Conservation (phyloP, 2,888 invertebrate species). For the Ectropis crepuscularia region DNA sequence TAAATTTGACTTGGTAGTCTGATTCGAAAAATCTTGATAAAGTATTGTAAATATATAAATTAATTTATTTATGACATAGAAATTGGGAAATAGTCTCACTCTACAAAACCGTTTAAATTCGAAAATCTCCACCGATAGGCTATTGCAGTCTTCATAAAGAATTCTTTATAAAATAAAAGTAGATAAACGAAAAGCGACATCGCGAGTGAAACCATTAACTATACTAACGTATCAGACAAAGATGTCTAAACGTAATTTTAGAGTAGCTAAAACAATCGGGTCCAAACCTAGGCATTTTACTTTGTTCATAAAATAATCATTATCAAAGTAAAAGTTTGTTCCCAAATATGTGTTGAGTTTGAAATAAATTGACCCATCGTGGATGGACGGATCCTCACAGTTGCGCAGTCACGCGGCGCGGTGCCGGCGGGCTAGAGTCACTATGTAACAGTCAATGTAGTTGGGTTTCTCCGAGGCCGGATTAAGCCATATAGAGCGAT, state of each 20-base stretch:
- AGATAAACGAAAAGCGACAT: conserved; percentile 43
- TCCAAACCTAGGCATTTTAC: conserved; percentile 37
- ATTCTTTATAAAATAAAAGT: conserved; percentile 58
- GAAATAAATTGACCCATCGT: conserved; percentile 52
- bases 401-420: conserved; percentile 46
- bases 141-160: conserved; percentile 67
- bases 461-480: conserved; percentile 10
- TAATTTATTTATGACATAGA: conserved; percentile 36
- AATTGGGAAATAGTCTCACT: conserved; percentile 55
- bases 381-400: conserved; percentile 48
- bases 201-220: conserved; percentile 24
- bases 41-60: too few species aligned
- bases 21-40: too few species aligned
- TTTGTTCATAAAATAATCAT: conserved; percentile 38
- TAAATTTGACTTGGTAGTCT: too few species aligned
- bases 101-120: conserved; percentile 53
- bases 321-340: conserved; percentile 70
- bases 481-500: too few species aligned
- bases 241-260: conserved; percentile 48
- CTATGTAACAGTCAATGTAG: conserved; percentile 47
- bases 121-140: conserved; percentile 48
- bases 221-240: conserved; percentile 40
- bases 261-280: conserved; percentile 45
- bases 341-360: conserved; percentile 71
- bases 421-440: conserved; percentile 47